Conservation (phyloP, 2,113 vertebrate genomes). For the Jacana jacana region DNA sequence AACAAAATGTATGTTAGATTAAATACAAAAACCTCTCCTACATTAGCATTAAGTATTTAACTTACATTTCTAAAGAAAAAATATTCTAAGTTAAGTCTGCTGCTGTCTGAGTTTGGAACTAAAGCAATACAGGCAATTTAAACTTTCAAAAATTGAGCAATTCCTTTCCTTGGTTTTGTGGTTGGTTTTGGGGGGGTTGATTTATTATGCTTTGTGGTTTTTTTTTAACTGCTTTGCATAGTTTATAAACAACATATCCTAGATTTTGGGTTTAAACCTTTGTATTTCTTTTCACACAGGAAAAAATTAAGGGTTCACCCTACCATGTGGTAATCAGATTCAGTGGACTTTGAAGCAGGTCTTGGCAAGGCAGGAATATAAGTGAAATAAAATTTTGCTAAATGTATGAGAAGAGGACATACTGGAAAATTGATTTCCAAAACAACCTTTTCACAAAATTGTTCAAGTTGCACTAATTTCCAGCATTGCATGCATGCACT, state of each 20-base stretch:
- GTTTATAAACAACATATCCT: not conserved
- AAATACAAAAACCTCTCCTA: conserved; percentile 3
- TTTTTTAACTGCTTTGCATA: not conserved
- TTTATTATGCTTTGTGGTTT: not conserved
- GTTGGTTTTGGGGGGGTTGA: too few species aligned
- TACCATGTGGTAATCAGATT: not conserved
- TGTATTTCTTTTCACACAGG: not conserved
- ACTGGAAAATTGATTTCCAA: not conserved
- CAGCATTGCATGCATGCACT: not conserved
- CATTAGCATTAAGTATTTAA: conserved; percentile 18
- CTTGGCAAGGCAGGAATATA: not conserved
- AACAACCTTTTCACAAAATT: not conserved
- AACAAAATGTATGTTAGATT: conserved; percentile 54
- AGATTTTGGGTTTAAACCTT: not conserved
- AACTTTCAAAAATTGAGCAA: not conserved
- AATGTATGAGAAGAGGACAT: not conserved
- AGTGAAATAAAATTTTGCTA: not conserved
- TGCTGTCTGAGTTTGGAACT: not conserved
- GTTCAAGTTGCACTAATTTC: not conserved
- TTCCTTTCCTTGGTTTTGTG: not conserved
- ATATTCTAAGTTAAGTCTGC: not conserved
- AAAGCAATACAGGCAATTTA: not conserved
- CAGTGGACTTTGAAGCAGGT: not conserved
- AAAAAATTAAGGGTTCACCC: not conserved
- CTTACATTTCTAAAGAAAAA: not conserved